phyloP scores from a whole-genome alignment of 2,113 vertebrate species.

The Nothoprocta pentlandii region DNA sequence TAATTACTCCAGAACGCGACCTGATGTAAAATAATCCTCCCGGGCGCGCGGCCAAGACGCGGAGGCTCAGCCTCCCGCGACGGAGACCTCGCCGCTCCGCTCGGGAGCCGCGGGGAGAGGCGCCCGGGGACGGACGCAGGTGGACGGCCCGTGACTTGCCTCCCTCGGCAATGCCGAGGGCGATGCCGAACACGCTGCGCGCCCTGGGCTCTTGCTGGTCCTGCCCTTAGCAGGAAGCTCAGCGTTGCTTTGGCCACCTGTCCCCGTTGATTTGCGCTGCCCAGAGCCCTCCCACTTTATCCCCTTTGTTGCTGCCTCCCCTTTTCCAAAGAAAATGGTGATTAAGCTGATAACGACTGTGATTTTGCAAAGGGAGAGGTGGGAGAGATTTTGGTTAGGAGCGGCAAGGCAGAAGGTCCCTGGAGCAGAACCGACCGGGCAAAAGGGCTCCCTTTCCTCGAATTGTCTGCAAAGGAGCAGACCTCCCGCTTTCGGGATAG shows the following conservation, averaged over 20 bases:
- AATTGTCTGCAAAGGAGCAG: no score
- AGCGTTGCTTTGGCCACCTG: no score
- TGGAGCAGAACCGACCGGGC: no score
- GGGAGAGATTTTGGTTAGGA: no score
- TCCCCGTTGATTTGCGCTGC: neutral
- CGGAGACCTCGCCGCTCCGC: conserved; percentile 75
- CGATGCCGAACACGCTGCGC: no score
- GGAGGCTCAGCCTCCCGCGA: conserved; percentile 71
- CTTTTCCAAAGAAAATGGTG: neutral
- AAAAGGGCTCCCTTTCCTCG: no score
- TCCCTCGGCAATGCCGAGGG: no score
- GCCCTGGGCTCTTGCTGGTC: no score
- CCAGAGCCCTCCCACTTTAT: neutral
- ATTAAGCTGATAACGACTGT: neutral
- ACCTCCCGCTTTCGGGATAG: no score
- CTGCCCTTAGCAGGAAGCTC: no score
- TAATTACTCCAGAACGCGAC: conserved; percentile 83
- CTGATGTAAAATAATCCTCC: conserved; percentile 83
- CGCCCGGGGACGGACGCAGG: conserved; percentile 54
- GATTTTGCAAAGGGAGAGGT: no score
- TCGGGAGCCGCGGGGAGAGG: conserved; percentile 63
- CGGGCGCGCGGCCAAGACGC: conserved; percentile 73
- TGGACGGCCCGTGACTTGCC: neutral
- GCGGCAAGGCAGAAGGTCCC: no score
- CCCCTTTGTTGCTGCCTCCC: neutral